Conservation (phyloP, 2,113 vertebrate genomes). For the Nibea albiflora region DNA sequence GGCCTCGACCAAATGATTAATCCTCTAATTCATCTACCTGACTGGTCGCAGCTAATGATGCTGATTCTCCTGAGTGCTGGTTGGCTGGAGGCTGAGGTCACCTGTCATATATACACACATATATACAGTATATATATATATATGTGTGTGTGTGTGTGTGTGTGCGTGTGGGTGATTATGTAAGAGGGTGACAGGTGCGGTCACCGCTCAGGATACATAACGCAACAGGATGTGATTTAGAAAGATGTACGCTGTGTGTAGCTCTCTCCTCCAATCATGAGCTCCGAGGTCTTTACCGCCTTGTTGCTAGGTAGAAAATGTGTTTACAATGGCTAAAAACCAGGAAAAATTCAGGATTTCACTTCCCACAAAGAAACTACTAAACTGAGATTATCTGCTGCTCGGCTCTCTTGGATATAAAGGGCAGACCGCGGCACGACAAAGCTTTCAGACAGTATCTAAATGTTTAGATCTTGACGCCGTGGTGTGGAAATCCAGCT, state of each 20-base stretch:
- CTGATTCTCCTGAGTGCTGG: constrained; percentile 15
- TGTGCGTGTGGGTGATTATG: constrained; percentile 11
- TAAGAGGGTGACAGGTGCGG: constrained; percentile 47
- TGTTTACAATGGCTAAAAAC: background rate
- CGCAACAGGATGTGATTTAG: constrained; percentile 28
- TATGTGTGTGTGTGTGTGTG: constrained; percentile 16
- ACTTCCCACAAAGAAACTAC: background rate
- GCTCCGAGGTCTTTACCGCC: background rate
- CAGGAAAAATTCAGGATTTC: background rate
- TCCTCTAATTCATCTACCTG: constrained; percentile 49
- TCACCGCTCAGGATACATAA: constrained; percentile 45
- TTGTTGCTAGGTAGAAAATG: background rate
- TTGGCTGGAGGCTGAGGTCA: constrained; percentile 27
- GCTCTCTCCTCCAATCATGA: background rate
- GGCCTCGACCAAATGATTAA: constrained; percentile 37
- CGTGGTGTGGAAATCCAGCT: constrained; percentile 42
- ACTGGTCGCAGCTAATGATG: constrained; percentile 46
- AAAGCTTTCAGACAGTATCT: constrained; percentile 29
- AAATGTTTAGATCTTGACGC: constrained; percentile 37
- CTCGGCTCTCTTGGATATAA: constrained; percentile 12
- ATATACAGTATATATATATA: background rate
- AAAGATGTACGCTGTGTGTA: constrained; percentile 1
- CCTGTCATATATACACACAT: background rate
- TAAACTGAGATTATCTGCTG: background rate
- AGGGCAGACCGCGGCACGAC: background rate